Evolutionary conservation across 2,797 vertebrate genomes (phyloP), one percentile per base, ranked within the genome.

Genomic region (Lepus townsendii): DNA sequence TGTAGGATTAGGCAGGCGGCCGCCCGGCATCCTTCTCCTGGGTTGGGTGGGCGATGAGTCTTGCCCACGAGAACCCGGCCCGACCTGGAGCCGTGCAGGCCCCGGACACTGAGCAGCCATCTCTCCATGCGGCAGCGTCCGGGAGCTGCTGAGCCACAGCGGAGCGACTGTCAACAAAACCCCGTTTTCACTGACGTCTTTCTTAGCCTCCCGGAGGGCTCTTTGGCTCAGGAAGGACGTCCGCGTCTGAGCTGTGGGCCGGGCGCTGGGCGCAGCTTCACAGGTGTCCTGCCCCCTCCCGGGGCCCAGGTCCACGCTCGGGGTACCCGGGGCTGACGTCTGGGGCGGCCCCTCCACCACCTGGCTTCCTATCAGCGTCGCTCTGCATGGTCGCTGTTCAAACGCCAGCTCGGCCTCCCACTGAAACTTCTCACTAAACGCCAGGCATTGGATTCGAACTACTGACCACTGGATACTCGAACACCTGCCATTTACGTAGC

Each of bases 211-310:
- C 30, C 30, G 47, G 20, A 32, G 9, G 30, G 1, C 7, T 24
- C 60, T n/a, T 8, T 0, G 2, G 35, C 19, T 68, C 32, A 1
- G 32, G 26, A 13, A 42, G 4, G 27, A 17, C 12, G 24, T 50
- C 0, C 14, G 8, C 0, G 0, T 52, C 42, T 57, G 27, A 4
- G 12, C 30, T 38, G 52, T 1, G 32, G 60, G 62, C 9, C 10
- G 3, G 42, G 62, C 2, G 0, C 12, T 0, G 1, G 26, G 27
- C 42, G 0, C 1, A 4, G 66, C 0, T 10, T 26, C 14, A 30
- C 71, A 12, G 6, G 32, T 0, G 7, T 2, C 6, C 7, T 8
- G 30, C 16, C 66, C 62, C 42, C 42, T 42, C 42, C 42, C 42
- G 7, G 4, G 73, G 52, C 38, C 14, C 22, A 0, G 0, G 26